Evolutionary conservation across 2,797 vertebrate genomes (phyloP).

Genomic region (Enteromius afrohamiltoni): DNA sequence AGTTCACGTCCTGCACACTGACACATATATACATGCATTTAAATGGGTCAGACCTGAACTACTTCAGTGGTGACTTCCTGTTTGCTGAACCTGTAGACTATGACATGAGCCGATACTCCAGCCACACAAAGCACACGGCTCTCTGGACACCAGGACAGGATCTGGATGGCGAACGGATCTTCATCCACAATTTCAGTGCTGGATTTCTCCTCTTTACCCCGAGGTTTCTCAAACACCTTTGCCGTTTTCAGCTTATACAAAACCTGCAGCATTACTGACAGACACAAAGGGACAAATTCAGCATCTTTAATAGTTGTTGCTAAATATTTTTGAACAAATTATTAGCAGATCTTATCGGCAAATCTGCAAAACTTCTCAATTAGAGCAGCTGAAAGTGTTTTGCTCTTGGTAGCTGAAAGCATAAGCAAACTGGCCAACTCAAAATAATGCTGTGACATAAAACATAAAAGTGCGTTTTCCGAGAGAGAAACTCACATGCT

Average conservation of each 20-base stretch:
- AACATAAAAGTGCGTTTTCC: not conserved
- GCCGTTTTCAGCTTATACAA: slow-evolving; percentile 98
- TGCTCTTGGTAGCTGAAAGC: no score
- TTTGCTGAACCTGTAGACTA: slow-evolving; percentile 96
- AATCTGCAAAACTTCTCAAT: not conserved
- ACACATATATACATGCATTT: not conserved
- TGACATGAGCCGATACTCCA: slow-evolving; percentile 94
- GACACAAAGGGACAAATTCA: not conserved
- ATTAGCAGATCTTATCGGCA: not conserved
- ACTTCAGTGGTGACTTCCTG: slow-evolving; percentile 91
- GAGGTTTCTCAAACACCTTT: slow-evolving; percentile 95
- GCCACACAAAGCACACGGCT: slow-evolving; percentile 94
- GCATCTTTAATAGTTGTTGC: no score
- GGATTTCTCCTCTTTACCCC: slow-evolving; percentile 89
- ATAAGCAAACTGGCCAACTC: not conserved
- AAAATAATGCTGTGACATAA: slow-evolving; percentile 4
- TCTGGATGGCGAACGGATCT: slow-evolving; percentile 97
- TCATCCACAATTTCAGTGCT: slow-evolving; percentile 93
- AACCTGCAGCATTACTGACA: slow-evolving; percentile 93
- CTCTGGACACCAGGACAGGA: slow-evolving; percentile 94
- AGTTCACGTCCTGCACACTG: not conserved
- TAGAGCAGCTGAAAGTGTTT: not conserved
- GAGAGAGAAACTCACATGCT: slow-evolving; percentile 84
- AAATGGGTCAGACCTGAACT: slow-evolving; percentile 82
- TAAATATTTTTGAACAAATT: not conserved